Base-by-base conservation (phyloP, 2,113 vertebrate genomes). In the Elachura formosa region DNA sequence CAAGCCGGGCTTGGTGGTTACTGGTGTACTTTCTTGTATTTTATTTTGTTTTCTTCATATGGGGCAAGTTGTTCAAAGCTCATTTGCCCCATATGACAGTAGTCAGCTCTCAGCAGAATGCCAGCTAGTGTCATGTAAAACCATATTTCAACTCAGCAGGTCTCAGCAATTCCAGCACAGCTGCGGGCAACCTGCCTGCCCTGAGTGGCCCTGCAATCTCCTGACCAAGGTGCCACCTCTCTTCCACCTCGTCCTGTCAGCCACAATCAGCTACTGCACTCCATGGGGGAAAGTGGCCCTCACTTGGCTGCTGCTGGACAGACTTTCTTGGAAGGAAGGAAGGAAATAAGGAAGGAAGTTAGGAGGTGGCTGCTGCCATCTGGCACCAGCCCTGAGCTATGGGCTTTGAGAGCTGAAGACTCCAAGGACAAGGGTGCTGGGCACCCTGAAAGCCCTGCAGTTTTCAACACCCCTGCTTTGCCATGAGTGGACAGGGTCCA, bases 381-480 rank as follows among this genome's bases (percentile, higher is more conserved):
- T 0, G 7, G 28, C 62, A 52, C 22, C 52, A 33, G 63, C 34
- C 29, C 41, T 18, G 7, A 10, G 12, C 17, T 2, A 1, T 0
- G 54, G 63, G 2, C 48, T 12, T 1, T 2, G 26, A 20, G 36
- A 1, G 20, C 31, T 10, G 17, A 46, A 16, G 3, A 3, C 41
- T 34, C 17, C 38, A 9, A 4, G n/a, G 23, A 12, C 2, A 1
- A 14, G 4, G 28, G 25, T 22, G 46, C 67, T 0, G 3, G 8
- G 58, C 1, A 1, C 17, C n/a, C 31, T 0, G 1, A 11, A 10
- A 46, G 31, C 23, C 22, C 10, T 15, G 6, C 4, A 4, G 40
- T 4, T 38, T 23, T 7, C 2, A 3, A 7, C 43, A 10, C 13
- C 2, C 1, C 29, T 6, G 0, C 4, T 7, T 14, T 22, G n/a